Evolutionary conservation across 2,888 invertebrate species (phyloP).

Genomic region (Eristalinus aeneus): DNA sequence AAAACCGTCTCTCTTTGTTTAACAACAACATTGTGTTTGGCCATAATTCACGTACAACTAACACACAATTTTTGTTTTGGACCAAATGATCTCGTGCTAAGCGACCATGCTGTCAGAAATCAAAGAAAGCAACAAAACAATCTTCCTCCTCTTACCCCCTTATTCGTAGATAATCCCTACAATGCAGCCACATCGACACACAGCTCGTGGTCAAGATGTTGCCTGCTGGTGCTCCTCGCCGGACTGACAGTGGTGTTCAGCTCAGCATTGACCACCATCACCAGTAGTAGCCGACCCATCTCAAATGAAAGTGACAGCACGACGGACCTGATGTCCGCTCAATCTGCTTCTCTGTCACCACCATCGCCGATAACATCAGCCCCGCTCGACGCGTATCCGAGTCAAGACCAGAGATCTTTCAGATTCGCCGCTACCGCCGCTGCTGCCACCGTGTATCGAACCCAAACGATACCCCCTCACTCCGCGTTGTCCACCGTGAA

Average conservation of each 20-base stretch:
- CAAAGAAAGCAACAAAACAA: conserved; percentile 57
- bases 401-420: neutral
- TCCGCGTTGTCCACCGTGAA: conserved; percentile 19
- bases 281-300: neutral
- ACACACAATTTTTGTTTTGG: conserved; percentile 44
- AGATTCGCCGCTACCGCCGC: conserved; percentile 24
- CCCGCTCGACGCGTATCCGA: neutral
- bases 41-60: neutral
- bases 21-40: neutral
- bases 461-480: conserved; percentile 50
- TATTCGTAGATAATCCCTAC: conserved; percentile 76
- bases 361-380: neutral
- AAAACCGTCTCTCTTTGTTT: neutral
- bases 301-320: conserved; percentile 4
- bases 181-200: conserved; percentile 72
- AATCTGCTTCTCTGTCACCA: neutral
- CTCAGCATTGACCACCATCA: conserved; percentile 17
- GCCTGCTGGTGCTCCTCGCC: conserved; percentile 45
- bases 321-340: neutral
- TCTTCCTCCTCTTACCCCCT: conserved; percentile 65
- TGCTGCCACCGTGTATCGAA: conserved; percentile 32
- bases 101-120: neutral
- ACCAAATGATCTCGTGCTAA: conserved; percentile 41
- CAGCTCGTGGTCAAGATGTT: conserved; percentile 57
- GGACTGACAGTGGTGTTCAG: conserved; percentile 46